Evolutionary conservation across 1,140 invertebrate genomes (phyloP).

Genomic region (Aphidius ervi): DNA sequence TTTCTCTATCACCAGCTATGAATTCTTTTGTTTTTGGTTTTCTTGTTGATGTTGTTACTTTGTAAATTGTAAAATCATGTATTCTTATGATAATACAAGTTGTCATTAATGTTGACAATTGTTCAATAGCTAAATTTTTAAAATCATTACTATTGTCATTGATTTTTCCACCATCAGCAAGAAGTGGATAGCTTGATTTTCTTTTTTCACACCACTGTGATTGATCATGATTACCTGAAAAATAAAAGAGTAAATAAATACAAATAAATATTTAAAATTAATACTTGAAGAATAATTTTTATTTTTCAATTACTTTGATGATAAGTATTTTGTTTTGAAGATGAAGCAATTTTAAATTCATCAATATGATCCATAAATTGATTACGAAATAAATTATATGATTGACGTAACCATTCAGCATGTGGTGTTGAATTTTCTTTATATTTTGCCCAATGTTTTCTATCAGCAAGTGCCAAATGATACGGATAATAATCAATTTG

Average conservation of each 20-base stretch:
- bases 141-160: conserved; percentile 54
- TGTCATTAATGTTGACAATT: conserved; percentile 84
- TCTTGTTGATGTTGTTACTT: conserved; percentile 72
- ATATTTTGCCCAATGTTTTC: conserved; percentile 83
- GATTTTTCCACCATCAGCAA: conserved; percentile 35
- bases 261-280: conserved; percentile 8
- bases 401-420: conserved; percentile 70
- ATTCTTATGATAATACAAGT: conserved; percentile 85
- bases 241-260: conserved; percentile 9
- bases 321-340: conserved; percentile 52
- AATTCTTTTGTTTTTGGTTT: conserved; percentile 73
- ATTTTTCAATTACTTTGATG: conserved; percentile 26
- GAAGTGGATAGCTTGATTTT: background rate
- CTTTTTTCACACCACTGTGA: conserved; percentile 2
- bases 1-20: conserved; percentile 77
- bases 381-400: conserved; percentile 64
- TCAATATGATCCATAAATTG: conserved; percentile 64
- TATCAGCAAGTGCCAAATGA: conserved; percentile 81
- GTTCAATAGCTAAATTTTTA: conserved; percentile 66
- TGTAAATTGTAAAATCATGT: conserved; percentile 81
- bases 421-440: conserved; percentile 65
- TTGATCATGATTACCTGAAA: conserved; percentile 3
- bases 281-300: conserved; percentile 2
- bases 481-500: conserved; percentile 96
- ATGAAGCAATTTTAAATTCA: conserved; percentile 58